phyloP scores from a whole-genome alignment of 2,888 invertebrate species.

The Pachydiplax longipennis region DNA sequence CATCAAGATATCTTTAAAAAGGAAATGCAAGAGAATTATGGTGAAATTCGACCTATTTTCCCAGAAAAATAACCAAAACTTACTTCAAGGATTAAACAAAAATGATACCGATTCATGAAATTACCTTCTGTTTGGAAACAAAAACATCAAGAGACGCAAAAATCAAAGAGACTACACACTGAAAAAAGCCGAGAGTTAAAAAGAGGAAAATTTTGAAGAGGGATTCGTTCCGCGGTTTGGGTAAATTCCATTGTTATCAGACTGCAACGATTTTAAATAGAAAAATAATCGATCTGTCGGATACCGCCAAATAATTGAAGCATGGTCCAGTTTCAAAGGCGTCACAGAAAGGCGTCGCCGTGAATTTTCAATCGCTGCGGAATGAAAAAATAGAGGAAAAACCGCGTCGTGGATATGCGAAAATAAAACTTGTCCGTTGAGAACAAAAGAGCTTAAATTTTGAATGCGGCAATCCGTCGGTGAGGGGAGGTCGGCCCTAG shows the following conservation, averaged over 20 bases:
- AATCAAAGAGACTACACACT: too few relatives aligned
- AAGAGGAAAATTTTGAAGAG: too few relatives aligned
- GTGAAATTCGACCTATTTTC: too few relatives aligned
- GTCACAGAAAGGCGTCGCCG: background rate
- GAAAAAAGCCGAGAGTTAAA: too few relatives aligned
- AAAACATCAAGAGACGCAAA: too few relatives aligned
- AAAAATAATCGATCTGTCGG: background rate
- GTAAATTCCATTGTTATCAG: background rate
- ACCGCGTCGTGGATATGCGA: background rate
- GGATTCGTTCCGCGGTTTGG: background rate
- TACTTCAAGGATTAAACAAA: too few relatives aligned
- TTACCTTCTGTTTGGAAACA: too few relatives aligned
- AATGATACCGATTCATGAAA: too few relatives aligned
- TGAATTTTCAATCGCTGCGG: background rate
- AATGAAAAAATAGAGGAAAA: background rate
- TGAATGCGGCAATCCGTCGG: background rate
- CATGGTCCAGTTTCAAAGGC: background rate
- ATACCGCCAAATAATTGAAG: background rate
- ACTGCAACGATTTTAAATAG: background rate
- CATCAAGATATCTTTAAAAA: too few relatives aligned
- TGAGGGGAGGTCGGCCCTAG: background rate
- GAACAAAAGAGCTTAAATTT: background rate
- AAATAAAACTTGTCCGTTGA: background rate
- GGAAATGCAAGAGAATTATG: too few relatives aligned
- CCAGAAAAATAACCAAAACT: too few relatives aligned